These are phyloP conservation scores for Anniella stebbinsi DNA, from an alignment of 2,797 vertebrate species.

Conservation along the genomic window DNA sequence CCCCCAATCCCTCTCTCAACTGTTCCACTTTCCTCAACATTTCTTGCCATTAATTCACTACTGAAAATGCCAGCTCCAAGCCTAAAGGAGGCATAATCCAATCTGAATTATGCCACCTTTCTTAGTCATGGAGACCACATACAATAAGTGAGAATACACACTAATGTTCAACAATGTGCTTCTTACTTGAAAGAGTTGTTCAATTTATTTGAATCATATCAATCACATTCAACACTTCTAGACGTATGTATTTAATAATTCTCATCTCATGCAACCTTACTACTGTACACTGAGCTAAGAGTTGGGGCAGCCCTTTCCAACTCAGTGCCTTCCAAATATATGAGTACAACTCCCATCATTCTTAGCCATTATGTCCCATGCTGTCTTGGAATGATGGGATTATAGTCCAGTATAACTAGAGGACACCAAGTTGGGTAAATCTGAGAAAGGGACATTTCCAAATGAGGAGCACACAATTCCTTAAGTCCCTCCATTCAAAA, in stretches of 20 bases:
- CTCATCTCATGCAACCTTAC: not conserved
- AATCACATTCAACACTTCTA: not conserved
- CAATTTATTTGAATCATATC: not conserved
- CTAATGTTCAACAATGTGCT: not conserved
- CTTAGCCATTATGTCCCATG: too few relatives aligned
- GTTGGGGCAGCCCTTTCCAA: too few relatives aligned
- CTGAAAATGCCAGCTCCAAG: not conserved
- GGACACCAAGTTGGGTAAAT: too few relatives aligned
- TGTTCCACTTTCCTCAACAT: not conserved
- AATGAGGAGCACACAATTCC: not conserved
- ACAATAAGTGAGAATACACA: not conserved
- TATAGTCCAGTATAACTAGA: too few relatives aligned
- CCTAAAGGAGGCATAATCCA: not conserved
- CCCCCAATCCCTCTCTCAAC: not conserved
- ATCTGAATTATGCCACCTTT: not conserved
- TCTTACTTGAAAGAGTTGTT: not conserved
- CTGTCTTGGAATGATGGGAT: too few relatives aligned
- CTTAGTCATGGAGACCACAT: not conserved
- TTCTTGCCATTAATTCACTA: slow-evolving; percentile 1
- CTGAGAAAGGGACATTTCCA: not conserved
- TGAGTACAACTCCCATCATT: too few relatives aligned
- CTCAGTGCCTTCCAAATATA: too few relatives aligned
- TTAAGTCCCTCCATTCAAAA: not conserved
- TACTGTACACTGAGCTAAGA: not conserved
- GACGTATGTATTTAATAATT: not conserved